Evolutionary conservation across 1,140 invertebrate genomes (phyloP).

Genomic region (Popillia japonica): DNA sequence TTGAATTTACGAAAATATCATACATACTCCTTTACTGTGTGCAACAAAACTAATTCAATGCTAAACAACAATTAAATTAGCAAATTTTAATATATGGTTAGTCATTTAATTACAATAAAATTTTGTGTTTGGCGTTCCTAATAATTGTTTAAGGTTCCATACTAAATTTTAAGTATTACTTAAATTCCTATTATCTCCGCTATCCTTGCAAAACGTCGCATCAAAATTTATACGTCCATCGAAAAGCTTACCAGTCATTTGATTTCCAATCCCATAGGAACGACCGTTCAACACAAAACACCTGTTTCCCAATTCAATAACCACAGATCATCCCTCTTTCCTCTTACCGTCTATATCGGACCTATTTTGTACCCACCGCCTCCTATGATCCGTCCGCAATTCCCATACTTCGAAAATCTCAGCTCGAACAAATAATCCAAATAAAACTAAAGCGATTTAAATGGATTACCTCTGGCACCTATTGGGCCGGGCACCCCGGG

Average conservation of each 20-base stretch:
- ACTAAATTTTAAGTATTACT: too few relatives aligned
- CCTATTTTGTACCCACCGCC: background rate
- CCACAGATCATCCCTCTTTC: background rate
- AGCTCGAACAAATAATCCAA: background rate
- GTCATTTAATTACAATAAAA: too few relatives aligned
- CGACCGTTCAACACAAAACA: slow-evolving; percentile 15
- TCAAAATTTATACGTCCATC: background rate
- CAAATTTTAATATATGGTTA: too few relatives aligned
- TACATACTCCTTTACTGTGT: too few relatives aligned
- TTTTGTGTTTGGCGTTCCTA: too few relatives aligned
- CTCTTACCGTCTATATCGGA: background rate
- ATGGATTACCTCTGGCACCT: slow-evolving; percentile 35
- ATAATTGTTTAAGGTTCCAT: too few relatives aligned
- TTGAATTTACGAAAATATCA: too few relatives aligned
- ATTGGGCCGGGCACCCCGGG: slow-evolving; percentile 25
- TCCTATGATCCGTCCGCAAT: background rate
- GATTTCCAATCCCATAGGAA: background rate
- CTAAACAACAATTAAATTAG: too few relatives aligned
- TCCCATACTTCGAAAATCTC: background rate
- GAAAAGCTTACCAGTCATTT: background rate
- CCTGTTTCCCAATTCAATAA: slow-evolving; percentile 32
- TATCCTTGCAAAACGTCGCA: background rate
- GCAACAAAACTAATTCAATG: too few relatives aligned
- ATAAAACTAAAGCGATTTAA: slow-evolving; percentile 28
- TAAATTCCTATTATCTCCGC: background rate